phyloP scores from a whole-genome alignment of 1,140 invertebrate genomes.

The Zaprionus nigranus region DNA sequence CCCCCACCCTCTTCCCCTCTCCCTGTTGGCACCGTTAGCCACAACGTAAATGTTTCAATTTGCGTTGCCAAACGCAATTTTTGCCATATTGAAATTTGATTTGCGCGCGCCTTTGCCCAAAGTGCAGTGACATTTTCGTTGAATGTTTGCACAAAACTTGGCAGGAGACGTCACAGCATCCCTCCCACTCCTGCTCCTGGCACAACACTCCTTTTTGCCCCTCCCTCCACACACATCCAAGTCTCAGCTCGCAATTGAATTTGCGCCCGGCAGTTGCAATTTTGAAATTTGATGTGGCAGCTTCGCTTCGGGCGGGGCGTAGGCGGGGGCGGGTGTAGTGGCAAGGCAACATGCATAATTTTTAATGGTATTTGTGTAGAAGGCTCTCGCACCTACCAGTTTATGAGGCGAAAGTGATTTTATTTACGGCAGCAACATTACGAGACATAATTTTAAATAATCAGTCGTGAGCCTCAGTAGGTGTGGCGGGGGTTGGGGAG shows the following conservation, averaged over 20 bases:
- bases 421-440: slow-evolving; percentile 52
- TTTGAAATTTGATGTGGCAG: slow-evolving; percentile 63
- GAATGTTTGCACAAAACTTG: slow-evolving; percentile 73
- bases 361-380: slow-evolving; percentile 72
- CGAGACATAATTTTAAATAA: slow-evolving; percentile 43
- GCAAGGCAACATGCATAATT: slow-evolving; percentile 62
- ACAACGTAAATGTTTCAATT: slow-evolving; percentile 69
- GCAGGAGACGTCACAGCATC: slow-evolving; percentile 38
- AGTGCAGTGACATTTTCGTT: slow-evolving; percentile 69
- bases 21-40: slow-evolving; percentile 10
- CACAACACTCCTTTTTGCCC: neutral
- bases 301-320: slow-evolving; percentile 2
- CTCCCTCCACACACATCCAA: neutral
- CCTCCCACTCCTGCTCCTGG: neutral
- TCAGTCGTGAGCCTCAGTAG: neutral
- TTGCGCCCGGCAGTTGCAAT: slow-evolving; percentile 59
- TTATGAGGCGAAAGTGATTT: slow-evolving; percentile 75
- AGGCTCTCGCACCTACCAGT: slow-evolving; percentile 5
- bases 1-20: neutral
- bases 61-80: slow-evolving; percentile 56
- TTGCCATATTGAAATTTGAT: slow-evolving; percentile 78
- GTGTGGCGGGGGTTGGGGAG: neutral
- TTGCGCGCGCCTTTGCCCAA: slow-evolving; percentile 48
- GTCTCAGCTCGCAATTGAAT: slow-evolving; percentile 36
- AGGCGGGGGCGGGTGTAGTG: neutral